A percentile compares a stretch with the other conserved stretches of the same genome.
Evolutionary conservation across 2,113 vertebrate genomes (phyloP).

Genomic region (Esox niger): DNA sequence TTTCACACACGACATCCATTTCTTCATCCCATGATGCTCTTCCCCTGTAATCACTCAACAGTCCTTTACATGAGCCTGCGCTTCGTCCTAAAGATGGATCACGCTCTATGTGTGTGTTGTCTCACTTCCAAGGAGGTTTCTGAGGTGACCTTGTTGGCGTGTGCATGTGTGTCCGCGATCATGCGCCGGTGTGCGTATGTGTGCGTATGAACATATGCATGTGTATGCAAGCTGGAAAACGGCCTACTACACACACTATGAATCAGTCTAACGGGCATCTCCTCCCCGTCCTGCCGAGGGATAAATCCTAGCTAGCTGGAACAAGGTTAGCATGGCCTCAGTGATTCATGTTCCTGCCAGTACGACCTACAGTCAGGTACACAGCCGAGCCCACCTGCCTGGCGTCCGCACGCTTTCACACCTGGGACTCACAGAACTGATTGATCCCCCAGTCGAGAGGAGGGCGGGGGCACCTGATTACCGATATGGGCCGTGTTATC

Average conservation of each 20-base stretch:
- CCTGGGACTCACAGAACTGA: background rate
- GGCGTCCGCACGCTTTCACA: background rate
- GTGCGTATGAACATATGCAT: background rate
- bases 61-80: too few species aligned
- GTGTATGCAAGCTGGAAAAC: background rate
- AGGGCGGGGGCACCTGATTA: too few species aligned
- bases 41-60: too few species aligned
- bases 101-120: too few species aligned
- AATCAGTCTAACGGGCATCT: conserved; percentile 37
- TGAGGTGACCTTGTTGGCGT: too few species aligned
- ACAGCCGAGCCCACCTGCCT: conserved; percentile 50
- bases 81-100: too few species aligned
- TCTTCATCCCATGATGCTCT: too few species aligned
- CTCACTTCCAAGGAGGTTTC: too few species aligned
- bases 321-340: conserved; percentile 46
- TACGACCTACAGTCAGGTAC: conserved; percentile 64
- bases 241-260: background rate
- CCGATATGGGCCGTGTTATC: too few species aligned
- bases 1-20: too few species aligned
- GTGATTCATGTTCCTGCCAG: conserved; percentile 68
- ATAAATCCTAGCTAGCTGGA: conserved; percentile 64
- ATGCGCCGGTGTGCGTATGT: background rate
- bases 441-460: too few species aligned
- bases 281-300: conserved; percentile 44
- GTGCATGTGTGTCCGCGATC: background rate